A percentile compares a stretch with the other conserved stretches of the same genome.
phyloP scores from a whole-genome alignment of 2,888 invertebrate genomes.

The Heliothis peltigera region DNA sequence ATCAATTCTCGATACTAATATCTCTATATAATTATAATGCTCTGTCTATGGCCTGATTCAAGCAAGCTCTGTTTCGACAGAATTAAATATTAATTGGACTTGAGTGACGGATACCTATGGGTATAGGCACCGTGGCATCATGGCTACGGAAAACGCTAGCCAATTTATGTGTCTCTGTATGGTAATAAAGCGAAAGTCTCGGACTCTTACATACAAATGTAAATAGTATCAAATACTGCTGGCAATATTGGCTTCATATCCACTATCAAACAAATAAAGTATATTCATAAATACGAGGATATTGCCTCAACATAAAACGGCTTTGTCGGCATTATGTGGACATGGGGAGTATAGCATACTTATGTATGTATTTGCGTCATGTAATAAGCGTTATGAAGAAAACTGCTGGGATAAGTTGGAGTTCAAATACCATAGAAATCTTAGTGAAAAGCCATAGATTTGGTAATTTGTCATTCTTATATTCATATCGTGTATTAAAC shows the following conservation, averaged over 20 bases:
- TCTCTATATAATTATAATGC: too few relatives aligned
- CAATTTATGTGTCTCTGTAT: too few relatives aligned
- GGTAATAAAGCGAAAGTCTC: not conserved
- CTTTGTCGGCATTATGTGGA: constrained; percentile 9
- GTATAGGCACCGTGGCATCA: too few relatives aligned
- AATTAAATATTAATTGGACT: too few relatives aligned
- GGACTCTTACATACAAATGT: not conserved
- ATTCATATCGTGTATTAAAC: too few relatives aligned
- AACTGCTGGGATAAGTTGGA: constrained; percentile 3
- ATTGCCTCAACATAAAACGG: constrained; percentile 25
- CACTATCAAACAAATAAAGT: constrained; percentile 14
- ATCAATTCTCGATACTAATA: too few relatives aligned
- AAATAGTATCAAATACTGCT: constrained; percentile 20
- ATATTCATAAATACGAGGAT: constrained; percentile 28
- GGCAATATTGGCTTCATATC: constrained; percentile 18
- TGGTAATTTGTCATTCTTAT: too few relatives aligned
- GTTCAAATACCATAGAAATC: constrained; percentile 1
- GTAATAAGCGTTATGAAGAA: constrained; percentile 24
- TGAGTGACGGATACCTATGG: too few relatives aligned
- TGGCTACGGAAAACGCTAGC: too few relatives aligned
- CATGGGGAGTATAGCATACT: constrained; percentile 13
- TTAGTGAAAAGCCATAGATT: too few relatives aligned
- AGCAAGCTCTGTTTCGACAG: too few relatives aligned
- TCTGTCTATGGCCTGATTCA: too few relatives aligned
- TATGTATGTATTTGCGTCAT: constrained; percentile 42